phyloP scores from a whole-genome alignment of 1,140 invertebrate species.

The Marisa cornuarietis region DNA sequence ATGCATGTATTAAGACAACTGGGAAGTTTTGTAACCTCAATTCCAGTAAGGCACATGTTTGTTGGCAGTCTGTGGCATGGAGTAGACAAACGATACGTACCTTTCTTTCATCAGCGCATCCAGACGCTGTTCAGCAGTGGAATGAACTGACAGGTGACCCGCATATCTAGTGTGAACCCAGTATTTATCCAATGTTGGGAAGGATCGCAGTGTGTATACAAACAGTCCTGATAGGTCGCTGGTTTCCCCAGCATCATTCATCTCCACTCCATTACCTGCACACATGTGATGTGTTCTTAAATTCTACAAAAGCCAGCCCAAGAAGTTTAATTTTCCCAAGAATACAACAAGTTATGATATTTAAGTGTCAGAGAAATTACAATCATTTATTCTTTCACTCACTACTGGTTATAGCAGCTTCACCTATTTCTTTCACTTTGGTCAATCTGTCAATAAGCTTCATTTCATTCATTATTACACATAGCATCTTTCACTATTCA shows the following conservation, averaged over 20 bases:
- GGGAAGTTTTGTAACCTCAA: too few relatives aligned
- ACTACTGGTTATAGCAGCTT: too few relatives aligned
- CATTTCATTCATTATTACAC: neutral
- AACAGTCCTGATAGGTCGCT: constrained; percentile 43
- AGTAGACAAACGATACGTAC: constrained; percentile 25
- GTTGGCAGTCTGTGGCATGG: too few relatives aligned
- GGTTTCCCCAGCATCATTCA: constrained; percentile 25
- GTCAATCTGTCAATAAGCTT: neutral
- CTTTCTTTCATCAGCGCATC: constrained; percentile 52
- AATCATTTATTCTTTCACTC: too few relatives aligned
- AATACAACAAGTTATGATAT: too few relatives aligned
- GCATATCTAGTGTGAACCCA: constrained; percentile 36
- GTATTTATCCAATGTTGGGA: constrained; percentile 52
- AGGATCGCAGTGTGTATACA: constrained; percentile 50
- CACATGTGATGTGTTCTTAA: constrained; percentile 14
- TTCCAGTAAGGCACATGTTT: too few relatives aligned
- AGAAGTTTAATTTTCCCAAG: too few relatives aligned
- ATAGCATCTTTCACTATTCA: neutral
- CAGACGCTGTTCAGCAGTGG: constrained; percentile 47
- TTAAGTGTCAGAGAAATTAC: too few relatives aligned
- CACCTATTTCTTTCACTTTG: too few relatives aligned
- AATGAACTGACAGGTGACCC: constrained; percentile 38
- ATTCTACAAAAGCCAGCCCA: neutral
- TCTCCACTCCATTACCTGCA: constrained; percentile 25
- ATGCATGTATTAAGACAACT: too few relatives aligned